Evolutionary conservation across 2,113 vertebrate species (phyloP), one percentile per base, ranked within the genome.

Genomic region (Nothobranchius kuhntae): DNA sequence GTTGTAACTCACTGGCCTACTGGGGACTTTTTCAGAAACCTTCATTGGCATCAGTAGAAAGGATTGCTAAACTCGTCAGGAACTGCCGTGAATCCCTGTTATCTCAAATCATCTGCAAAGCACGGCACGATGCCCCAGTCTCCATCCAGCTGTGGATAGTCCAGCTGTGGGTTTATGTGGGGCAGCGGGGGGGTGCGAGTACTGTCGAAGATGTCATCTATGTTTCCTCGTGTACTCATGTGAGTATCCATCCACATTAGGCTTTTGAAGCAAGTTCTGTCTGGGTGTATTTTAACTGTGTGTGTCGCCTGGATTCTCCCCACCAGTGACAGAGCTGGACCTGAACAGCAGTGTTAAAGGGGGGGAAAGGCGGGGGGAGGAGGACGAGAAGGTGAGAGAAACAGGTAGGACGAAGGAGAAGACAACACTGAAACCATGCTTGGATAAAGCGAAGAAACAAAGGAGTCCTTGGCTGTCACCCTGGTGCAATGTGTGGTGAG

Each of bases 401-500:
- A 75, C 69, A 71, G 73, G 65, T 66, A 53, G 77, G 81, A 82
- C 68, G 0, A 66, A 81, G 63, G 73, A 78, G 51, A 69, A 61
- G 67, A 78, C 86, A 53, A 70, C 78, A 82, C 73, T 69, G 78
- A 80, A 81, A 83, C 74, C 71, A 84, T 91, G 86, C 84, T 73
- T 1, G 67, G 84, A 83, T 91, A 86, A 83, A 82, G 68, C 68
- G 65, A 84, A 83, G 52, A 82, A 86, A 53, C 69, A 78, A 53
- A 56, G 46, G 75, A 87, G 81, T 69, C 81, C 83, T 65, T 78
- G 82, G 79, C 84, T 82, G 73, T 87, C 80, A 77, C 71, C 59
- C 75, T 85, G 89, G 89, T 90, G 86, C 90, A 90, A 93, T 93
- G 91, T 90, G 85, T 90, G 92, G 92, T 93, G 82, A 92, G 92